Base-by-base conservation (phyloP, 2,113 vertebrate species). In the Atlantisia rogersi region DNA sequence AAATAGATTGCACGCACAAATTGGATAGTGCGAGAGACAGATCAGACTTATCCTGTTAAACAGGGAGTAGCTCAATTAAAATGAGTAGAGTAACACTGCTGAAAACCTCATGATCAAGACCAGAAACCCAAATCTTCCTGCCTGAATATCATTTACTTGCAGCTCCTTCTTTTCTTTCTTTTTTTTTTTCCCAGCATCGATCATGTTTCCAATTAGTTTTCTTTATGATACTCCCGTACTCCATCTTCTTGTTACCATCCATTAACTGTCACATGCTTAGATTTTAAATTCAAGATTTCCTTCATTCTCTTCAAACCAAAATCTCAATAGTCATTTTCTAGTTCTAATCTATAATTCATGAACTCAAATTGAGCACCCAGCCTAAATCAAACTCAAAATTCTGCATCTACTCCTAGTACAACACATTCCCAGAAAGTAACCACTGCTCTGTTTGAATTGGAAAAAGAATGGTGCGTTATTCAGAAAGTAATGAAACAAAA, bases 261-360 rank as follows among this genome's bases (percentile, higher is more conserved):
- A 94, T 97, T 94, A 97, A 86, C 82, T 95, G 97, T 97, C 97
- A 92, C 80, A 82, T 87, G 75, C 84, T 86, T 87, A 96, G 91
- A 97, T 96, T 97, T 98, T 95, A 98, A 98, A 98, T 97, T 97
- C 97, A 95, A 97, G 96, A 97, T 96, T 98, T 97, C 93, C 96
- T 97, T 92, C 91, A 97, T 97, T 97, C 97, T 94, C 92, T 97
- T 95, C 87, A 97, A 97, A 56, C 94, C 82, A 97, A 98, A 98
- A 97, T 98, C 97, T 98, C 95, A 97, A 79, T 87, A 96, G 94
- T 95, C 28, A 93, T 97, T 98, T 97, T 86, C 95, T 93, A 91
- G 96, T 97, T 98, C 82, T 97, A 97, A 97, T 98, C 96, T 98
- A 97, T 98, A 98, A 98, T 98, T 97, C 97, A 98, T 98, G 91